Percentiles rank a stretch among this genome's conserved stretches.
phyloP scores from a whole-genome alignment of 2,113 vertebrate genomes.

The Brachirus orientalis region DNA sequence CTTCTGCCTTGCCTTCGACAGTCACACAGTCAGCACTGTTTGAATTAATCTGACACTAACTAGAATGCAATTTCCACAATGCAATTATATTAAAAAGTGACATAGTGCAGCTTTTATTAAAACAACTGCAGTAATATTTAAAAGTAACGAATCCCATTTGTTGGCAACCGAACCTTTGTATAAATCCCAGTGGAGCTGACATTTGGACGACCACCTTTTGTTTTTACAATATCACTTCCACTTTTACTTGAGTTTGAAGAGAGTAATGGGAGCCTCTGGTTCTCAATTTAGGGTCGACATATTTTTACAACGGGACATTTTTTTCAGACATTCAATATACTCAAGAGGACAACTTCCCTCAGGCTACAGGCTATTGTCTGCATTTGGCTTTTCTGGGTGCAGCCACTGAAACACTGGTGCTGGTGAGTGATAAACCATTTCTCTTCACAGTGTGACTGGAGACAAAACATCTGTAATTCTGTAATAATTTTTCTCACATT shows the following conservation, averaged over 20 bases:
- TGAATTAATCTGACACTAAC: too few species aligned
- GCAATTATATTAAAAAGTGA: too few species aligned
- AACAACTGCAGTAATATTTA: too few species aligned
- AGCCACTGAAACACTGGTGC: not conserved
- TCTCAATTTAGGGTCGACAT: not conserved
- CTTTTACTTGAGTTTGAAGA: not conserved
- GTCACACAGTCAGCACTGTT: too few species aligned
- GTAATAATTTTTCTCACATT: not conserved
- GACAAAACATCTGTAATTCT: not conserved
- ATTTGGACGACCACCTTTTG: too few species aligned
- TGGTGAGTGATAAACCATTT: not conserved
- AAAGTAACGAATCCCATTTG: too few species aligned
- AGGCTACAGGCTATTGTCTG: not conserved
- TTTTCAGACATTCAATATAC: not conserved
- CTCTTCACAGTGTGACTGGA: not conserved
- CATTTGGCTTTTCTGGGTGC: conserved; percentile 1
- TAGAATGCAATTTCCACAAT: too few species aligned
- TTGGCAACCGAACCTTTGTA: too few species aligned
- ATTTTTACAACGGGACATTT: not conserved
- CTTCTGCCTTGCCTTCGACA: too few species aligned
- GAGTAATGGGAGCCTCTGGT: not conserved
- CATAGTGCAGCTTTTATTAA: too few species aligned
- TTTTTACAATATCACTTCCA: not conserved
- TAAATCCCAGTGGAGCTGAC: too few species aligned
- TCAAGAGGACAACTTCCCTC: not conserved